Conservation (phyloP, 2,888 invertebrate genomes). For the Hirtodrosophila trivittata region DNA sequence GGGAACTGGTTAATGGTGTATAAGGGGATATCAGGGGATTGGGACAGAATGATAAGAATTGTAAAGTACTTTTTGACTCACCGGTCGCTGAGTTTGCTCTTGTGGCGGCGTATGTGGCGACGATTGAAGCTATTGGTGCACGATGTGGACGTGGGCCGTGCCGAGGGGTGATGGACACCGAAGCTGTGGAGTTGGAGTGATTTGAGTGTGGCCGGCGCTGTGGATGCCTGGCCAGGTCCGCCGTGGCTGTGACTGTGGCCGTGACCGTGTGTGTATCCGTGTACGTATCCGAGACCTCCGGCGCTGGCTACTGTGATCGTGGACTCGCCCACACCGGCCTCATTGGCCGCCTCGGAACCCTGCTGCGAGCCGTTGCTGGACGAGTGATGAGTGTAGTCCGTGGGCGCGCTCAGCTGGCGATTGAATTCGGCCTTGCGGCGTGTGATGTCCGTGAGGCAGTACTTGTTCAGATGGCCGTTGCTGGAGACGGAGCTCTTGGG, state of each 20-base stretch:
- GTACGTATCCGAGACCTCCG: conserved; percentile 41
- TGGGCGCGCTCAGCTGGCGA: conserved; percentile 84
- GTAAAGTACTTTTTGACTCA: conserved; percentile 54
- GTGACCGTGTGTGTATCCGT: conserved; percentile 18
- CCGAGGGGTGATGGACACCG: conserved; percentile 76
- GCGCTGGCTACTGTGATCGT: conserved; percentile 81
- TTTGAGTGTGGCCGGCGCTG: conserved; percentile 71
- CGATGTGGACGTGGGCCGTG: conserved; percentile 82
- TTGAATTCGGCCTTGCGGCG: conserved; percentile 84
- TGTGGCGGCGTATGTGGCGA: conserved; percentile 82
- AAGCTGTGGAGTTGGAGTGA: conserved; percentile 72
- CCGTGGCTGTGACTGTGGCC: conserved; percentile 18
- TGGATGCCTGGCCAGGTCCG: conserved; percentile 52
- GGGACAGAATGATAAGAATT: conserved; percentile 48
- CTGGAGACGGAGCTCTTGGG: conserved; percentile 82
- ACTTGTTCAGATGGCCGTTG: conserved; percentile 82
- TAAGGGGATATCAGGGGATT: too few species aligned
- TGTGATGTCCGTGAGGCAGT: conserved; percentile 82
- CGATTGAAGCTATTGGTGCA: conserved; percentile 84
- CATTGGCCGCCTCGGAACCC: conserved; percentile 77
- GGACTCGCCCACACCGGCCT: conserved; percentile 74
- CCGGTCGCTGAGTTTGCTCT: conserved; percentile 84
- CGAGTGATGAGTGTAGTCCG: conserved; percentile 79
- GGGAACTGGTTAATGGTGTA: conserved; percentile 7
- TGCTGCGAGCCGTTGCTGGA: conserved; percentile 79